These are phyloP conservation scores for Chironomus riparius DNA, from an alignment of 2,888 invertebrate species.

Conservation along the genomic window DNA sequence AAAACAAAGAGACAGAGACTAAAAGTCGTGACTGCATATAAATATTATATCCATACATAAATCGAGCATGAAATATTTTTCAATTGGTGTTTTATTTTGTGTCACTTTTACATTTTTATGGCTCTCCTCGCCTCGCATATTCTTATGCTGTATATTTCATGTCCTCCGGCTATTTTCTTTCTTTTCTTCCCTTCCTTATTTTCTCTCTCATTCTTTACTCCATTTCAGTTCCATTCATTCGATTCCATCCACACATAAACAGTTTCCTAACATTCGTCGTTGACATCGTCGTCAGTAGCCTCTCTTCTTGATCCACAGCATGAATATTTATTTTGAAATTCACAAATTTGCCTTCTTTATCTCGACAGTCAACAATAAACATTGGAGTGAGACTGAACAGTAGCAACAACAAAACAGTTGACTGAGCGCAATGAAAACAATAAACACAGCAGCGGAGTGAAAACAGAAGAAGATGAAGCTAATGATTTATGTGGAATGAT, in stretches of 20 bases:
- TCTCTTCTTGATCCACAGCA: too few species aligned
- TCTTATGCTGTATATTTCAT: background rate
- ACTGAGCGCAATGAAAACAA: background rate
- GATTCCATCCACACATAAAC: background rate
- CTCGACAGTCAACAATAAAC: too few species aligned
- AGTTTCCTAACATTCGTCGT: background rate
- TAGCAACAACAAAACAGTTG: too few species aligned
- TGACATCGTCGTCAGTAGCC: too few species aligned
- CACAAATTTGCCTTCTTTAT: too few species aligned
- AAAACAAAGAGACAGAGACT: too few species aligned
- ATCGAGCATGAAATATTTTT: background rate
- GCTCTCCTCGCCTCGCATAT: background rate
- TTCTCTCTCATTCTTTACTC: background rate
- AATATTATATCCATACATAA: too few species aligned
- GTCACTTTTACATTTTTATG: background rate
- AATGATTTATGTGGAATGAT: conserved; percentile 7
- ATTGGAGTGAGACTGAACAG: too few species aligned
- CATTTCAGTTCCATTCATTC: background rate
- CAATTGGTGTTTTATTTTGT: background rate
- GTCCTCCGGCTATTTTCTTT: background rate
- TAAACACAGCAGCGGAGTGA: background rate
- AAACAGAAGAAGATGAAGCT: background rate
- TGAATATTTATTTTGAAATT: too few species aligned
- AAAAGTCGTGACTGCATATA: too few species aligned
- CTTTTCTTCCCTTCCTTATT: background rate